Evolutionary conservation across 1,140 invertebrate genomes (phyloP), one percentile per base, ranked within the genome.

Genomic region (Drosophila mauritiana): DNA sequence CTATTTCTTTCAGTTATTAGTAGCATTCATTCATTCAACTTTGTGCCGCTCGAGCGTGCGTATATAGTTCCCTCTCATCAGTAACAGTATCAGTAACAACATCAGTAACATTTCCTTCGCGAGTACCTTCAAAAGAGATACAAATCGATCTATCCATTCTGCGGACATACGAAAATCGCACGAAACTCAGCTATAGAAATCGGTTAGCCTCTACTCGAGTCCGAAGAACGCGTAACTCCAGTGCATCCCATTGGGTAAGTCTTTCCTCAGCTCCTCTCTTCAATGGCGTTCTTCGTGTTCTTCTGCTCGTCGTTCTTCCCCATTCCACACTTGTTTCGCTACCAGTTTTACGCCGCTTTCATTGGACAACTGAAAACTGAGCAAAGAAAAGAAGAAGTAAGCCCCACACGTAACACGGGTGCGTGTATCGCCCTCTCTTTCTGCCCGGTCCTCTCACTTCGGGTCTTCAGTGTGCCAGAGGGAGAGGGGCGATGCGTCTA

Each of bases 311-410:
- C 69, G 49, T 68, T 76, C 55, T 59, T 73, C 39, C 52, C 56
- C 51, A 45, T 40, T 34, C 55, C 73, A 54, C 49, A 49, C 58
- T 80, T 62, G 68, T 45, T 68, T 31, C 31, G 81, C 90, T 91
- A 91, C 90, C 90, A 85, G 90, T 91, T 89, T 91, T 91, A 91
- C 90, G 90, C 90, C 79, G 63, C 74, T 90, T 77, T 82, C 80
- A 91, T 91, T 91, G 90, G 90, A 64, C 80, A 64, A 77, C 68
- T 68, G 46, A 52, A 59, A 53, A 45, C 31, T 36, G 59, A 45
- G 56, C 31, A 20, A 58, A 62, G 36, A 46, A 36, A 64, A 27
- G 27, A 59, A 64, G n/a, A 65, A 65, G 63, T 52, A 40, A 40
- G 37, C 68, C 64, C 51, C 63, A 65, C 65, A 72, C 65, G 68